Evolutionary conservation across 2,888 invertebrate species (phyloP).

Genomic region (Mermis nigrescens): DNA sequence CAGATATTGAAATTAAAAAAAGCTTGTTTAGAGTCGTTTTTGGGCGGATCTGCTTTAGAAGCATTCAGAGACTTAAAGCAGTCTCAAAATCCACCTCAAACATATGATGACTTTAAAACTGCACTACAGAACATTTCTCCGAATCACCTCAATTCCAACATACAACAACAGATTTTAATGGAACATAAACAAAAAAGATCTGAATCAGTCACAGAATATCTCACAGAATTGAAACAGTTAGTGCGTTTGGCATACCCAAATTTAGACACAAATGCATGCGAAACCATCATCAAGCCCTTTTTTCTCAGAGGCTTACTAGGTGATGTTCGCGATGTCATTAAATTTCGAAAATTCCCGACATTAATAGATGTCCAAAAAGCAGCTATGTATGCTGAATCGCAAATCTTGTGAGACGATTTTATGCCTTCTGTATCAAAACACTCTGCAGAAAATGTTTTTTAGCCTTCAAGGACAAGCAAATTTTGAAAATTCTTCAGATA

Average conservation of each 20-base stretch:
- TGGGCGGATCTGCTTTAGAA: background rate
- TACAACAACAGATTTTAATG: background rate
- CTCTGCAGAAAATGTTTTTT: no score
- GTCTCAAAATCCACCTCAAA: background rate
- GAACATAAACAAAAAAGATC: background rate
- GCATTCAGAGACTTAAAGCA: background rate
- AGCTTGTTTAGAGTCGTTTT: background rate
- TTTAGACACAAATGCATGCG: background rate
- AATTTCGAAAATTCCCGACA: background rate
- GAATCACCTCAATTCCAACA: background rate
- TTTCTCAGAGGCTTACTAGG: background rate
- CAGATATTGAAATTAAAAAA: background rate
- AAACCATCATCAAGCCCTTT: background rate
- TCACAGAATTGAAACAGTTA: background rate
- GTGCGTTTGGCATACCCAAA: background rate
- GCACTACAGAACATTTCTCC: background rate
- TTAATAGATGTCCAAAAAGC: background rate
- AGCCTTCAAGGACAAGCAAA: no score
- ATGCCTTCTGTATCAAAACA: no score
- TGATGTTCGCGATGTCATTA: background rate
- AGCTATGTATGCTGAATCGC: background rate
- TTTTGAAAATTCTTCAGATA: no score
- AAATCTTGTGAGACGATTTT: no score
- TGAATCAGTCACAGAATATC: background rate
- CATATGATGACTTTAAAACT: background rate